Evolutionary conservation across 2,888 invertebrate genomes (phyloP), one percentile per base, ranked within the genome.

Genomic region (Portevinia maculata): DNA sequence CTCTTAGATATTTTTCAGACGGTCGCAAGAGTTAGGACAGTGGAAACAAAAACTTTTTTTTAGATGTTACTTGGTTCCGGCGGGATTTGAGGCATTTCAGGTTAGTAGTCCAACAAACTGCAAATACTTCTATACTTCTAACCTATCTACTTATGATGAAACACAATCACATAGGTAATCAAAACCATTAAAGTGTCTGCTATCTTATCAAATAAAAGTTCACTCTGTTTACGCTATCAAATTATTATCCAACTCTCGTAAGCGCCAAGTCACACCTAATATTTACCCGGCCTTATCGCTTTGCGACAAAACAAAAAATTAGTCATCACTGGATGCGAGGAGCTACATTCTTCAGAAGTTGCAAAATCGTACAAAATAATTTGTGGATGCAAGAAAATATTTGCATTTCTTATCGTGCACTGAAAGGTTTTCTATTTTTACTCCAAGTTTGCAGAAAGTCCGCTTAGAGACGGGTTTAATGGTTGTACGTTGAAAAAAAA

Each of bases 191-290:
- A 41, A 59, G 59, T 28, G 59, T 19, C 3, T 15, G 7, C 59
- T 50, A 70, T 70, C 70, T 70, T 70, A 70, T 70, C 70, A 41
- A 59, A n/a, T 5, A 13, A 39, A 30, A 34, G 21, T 37, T 69
- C 9, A 32, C 13, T 55, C 41, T 67, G 67, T 67, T 53, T 65
- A 52, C 52, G n/a, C 24, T 9, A 30, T n/a, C 13, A 52, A 8
- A 19, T 19, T n/a, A 17, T 0, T 60, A 17, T 28, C 17, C 9
- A 21, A 1, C 30, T 30, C 3, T 15, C 11, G 7, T 46, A 9
- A 13, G 9, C 15, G 24, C 19, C 9, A 41, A 48, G 64, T 19
- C 34, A 21, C 44, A 30, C 46, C 46, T 62, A 21, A 39, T 64
- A 50, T 50, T 64, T 50, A 64, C 64, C 13, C 50, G 37, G 0